These are phyloP conservation scores for Rhinophrynus dorsalis DNA, from an alignment of 2,797 vertebrate species.

Conservation along the genomic window DNA sequence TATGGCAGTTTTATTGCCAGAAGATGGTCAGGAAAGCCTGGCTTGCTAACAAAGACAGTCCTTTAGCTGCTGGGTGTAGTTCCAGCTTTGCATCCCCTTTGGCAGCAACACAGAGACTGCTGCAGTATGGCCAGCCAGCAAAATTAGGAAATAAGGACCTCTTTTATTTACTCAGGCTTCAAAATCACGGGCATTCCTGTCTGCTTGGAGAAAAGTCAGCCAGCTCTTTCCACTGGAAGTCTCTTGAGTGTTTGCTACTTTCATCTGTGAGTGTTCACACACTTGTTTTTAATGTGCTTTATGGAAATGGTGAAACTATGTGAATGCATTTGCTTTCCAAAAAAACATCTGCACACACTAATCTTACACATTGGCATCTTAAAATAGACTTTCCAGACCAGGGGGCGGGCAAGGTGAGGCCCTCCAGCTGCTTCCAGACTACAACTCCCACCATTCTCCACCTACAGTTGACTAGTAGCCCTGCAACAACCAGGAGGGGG, in stretches of 20 bases:
- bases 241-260: conserved; percentile 79
- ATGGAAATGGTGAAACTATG: conserved; percentile 77
- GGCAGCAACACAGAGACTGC: conserved; percentile 92
- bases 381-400: conserved; percentile 68
- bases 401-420: too few species aligned
- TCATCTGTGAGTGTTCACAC: conserved; percentile 91
- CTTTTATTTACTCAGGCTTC: conserved; percentile 99
- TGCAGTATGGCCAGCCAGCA: conserved; percentile 90
- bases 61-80: conserved; percentile 98
- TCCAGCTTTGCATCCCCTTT: conserved; percentile 97
- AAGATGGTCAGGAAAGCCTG: conserved; percentile 98
- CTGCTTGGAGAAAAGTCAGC: conserved; percentile 89
- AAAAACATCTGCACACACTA: conserved; percentile 69
- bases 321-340: conserved; percentile 65
- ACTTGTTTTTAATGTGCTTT: conserved; percentile 87
- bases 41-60: conserved; percentile 97
- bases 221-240: conserved; percentile 76
- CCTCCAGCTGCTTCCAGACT: too few species aligned
- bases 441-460: too few species aligned
- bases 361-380: conserved; percentile 70
- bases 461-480: too few species aligned
- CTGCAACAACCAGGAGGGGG: too few species aligned
- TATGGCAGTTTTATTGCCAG: conserved; percentile 85
- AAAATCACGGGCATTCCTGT: conserved; percentile 95
- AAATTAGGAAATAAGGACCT: conserved; percentile 95